Evolutionary conservation across 2,888 invertebrate species (phyloP), one percentile per base, ranked within the genome.

Genomic region (Timema cristinae): DNA sequence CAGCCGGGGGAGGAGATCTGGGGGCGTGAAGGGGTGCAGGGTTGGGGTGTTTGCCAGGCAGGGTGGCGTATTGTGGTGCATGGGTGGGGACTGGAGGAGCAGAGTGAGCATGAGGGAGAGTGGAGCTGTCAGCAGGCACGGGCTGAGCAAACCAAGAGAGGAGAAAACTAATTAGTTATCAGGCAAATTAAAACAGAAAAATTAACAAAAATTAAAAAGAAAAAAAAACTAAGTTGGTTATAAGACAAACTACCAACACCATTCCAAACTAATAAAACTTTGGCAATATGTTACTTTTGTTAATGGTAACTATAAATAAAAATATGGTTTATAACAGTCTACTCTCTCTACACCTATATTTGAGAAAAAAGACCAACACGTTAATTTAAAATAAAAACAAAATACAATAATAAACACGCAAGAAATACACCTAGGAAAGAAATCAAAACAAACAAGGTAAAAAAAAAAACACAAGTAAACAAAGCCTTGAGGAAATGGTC

Each of bases 101-200:
- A 13, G 51, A 51, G 13, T 15, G 48, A 11, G 66, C 11, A 47
- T 32, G 13, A 47, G 70, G 16, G 16, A 48, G 15, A 50, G 61
- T 47, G 48, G 51, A 47, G 70, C 63, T 66, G 50, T 50, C 13
- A 66, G 72, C 70, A 70, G 73, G 72, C 66, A 72, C 72, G 67
- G 75, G 71, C 75, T 75, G 72, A 51, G 67, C 67, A 75, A 73
- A 71, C 63, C 69, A 73, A 74, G 73, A 69, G 67, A 52, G 11
- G 51, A 51, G 32, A 15, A 11, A 61, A 52, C 67, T 63, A 51
- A 71, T 51, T 71, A 68, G 67, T 50, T 66, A 50, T 32, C 56
- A 50, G 50, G 61, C 13, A 70, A 32, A 50, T 50, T 16, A 66
- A 52, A 61, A 68, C 61, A 50, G n/a, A 32, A 54, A 71, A 70